Conservation (phyloP, 2,113 vertebrate genomes). For the Triplophysa dalaica region DNA sequence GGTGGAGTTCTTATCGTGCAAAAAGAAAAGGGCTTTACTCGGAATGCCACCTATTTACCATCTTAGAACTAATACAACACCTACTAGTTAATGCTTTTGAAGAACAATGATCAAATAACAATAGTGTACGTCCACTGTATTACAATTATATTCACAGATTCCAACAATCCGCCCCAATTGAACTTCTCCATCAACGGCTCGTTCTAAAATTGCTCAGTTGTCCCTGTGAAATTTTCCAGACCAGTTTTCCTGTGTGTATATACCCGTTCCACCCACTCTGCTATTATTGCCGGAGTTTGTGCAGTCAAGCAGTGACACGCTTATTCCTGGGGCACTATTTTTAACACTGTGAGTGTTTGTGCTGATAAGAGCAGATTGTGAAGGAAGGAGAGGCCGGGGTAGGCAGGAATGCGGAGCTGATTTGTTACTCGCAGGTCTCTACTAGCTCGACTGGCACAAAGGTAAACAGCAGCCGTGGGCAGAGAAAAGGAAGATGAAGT, state of each 20-base stretch:
- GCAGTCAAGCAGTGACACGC: constrained; percentile 68
- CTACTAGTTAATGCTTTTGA: neutral
- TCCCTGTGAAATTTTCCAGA: constrained; percentile 42
- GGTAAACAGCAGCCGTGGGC: constrained; percentile 13
- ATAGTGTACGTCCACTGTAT: neutral
- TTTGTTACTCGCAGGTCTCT: constrained; percentile 63
- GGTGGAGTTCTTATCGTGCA: constrained; percentile 35
- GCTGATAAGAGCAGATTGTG: constrained; percentile 70
- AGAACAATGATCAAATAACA: constrained; percentile 11
- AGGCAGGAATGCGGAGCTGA: constrained; percentile 70
- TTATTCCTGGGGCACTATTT: constrained; percentile 68
- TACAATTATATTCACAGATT: neutral
- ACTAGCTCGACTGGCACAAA: constrained; percentile 52
- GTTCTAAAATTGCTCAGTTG: neutral
- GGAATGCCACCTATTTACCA: constrained; percentile 41
- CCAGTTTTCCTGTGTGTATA: constrained; percentile 17
- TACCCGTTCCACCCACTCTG: constrained; percentile 29
- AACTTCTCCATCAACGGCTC: constrained; percentile 20
- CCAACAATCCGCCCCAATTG: neutral
- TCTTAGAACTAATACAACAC: constrained; percentile 37
- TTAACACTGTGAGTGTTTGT: constrained; percentile 62
- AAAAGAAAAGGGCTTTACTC: neutral
- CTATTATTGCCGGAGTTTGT: constrained; percentile 57
- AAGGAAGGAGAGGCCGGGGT: constrained; percentile 53
- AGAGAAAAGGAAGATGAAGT: constrained; percentile 26